Conservation (phyloP, 2,113 vertebrate species). For the Psephotus haematonotus region DNA sequence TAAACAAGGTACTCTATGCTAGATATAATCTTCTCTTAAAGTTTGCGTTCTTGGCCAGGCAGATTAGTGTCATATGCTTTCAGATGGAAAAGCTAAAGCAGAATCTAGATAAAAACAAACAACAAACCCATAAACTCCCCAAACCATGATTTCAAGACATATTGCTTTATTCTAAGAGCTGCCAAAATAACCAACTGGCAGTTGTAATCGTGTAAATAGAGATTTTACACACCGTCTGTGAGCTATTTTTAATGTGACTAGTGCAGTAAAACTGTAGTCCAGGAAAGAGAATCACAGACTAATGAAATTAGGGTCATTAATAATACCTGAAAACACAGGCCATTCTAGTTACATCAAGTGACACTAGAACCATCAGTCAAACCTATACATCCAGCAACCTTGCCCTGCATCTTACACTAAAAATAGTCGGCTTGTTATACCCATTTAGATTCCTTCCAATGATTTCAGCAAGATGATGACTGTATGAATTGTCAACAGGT, state of each 20-base stretch:
- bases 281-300: neutral
- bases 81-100: too few relatives aligned
- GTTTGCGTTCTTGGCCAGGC: too few relatives aligned
- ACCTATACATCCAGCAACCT: neutral
- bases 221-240: neutral
- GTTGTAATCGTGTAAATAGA: neutral
- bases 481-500: rapidly evolving
- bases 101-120: too few relatives aligned
- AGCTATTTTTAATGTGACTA: neutral
- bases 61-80: too few relatives aligned
- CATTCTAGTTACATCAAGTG: neutral
- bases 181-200: too few relatives aligned
- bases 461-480: neutral
- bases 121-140: too few relatives aligned
- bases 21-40: too few relatives aligned
- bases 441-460: neutral
- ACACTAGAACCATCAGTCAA: neutral
- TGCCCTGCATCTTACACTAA: neutral
- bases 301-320: neutral
- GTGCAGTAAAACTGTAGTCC: neutral
- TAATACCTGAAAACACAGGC: neutral
- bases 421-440: neutral
- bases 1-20: too few relatives aligned
- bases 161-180: too few relatives aligned
- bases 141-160: too few relatives aligned